Percentiles rank a stretch among this genome's conserved stretches.
Evolutionary conservation across 2,797 vertebrate genomes (phyloP).

Genomic region (Percopsis omiscomaycus): DNA sequence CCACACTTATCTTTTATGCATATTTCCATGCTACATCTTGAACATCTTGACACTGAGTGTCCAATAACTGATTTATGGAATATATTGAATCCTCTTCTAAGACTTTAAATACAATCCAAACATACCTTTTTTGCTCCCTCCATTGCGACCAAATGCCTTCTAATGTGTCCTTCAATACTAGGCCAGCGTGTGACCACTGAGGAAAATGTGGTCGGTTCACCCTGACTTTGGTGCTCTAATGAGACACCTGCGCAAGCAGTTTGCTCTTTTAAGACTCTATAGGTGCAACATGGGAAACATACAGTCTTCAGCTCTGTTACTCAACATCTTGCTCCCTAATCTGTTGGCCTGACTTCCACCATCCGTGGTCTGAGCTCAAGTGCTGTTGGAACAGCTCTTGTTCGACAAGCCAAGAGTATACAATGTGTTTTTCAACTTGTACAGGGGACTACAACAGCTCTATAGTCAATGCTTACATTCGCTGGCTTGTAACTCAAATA

Average conservation of each 20-base stretch:
- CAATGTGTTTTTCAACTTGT: not conserved
- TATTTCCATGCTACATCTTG: not conserved
- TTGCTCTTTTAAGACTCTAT: conserved; percentile 52
- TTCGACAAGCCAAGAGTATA: conserved; percentile 17
- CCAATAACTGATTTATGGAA: not conserved
- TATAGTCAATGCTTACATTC: no score
- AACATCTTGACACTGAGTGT: no score
- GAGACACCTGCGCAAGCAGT: conserved; percentile 65
- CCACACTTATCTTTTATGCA: not conserved
- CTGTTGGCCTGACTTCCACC: conserved; percentile 49
- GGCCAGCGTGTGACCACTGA: conserved; percentile 23
- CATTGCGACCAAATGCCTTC: conserved; percentile 45
- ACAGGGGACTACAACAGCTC: no score
- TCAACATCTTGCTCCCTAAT: conserved; percentile 62
- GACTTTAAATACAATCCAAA: conserved; percentile 4
- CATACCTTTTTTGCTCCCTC: conserved; percentile 66
- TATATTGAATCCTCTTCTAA: not conserved
- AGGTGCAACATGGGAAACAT: conserved; percentile 52
- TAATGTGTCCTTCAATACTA: conserved; percentile 25
- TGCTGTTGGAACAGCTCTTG: conserved; percentile 24
- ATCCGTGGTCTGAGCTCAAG: conserved; percentile 32
- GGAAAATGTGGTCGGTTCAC: conserved; percentile 14
- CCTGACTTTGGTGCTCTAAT: not conserved
- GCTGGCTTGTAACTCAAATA: no score
- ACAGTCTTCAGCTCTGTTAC: conserved; percentile 39